Evolutionary conservation across 1,140 invertebrate genomes (phyloP).

Genomic region (Tribolium madens): DNA sequence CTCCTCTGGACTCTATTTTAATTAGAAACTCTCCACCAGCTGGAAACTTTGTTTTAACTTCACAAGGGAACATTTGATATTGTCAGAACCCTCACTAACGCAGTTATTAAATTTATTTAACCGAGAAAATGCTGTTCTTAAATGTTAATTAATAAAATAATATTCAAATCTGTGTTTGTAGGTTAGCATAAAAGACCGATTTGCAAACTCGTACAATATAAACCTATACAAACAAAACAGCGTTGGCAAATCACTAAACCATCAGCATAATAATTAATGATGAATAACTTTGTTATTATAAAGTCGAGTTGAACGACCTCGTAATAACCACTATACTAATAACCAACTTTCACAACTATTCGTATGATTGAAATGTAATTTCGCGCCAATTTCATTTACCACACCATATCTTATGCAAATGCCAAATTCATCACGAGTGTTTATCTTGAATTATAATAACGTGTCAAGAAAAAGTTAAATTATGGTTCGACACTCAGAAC

Average conservation of each 20-base stretch:
- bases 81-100: not conserved
- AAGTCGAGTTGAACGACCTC: conserved; percentile 20
- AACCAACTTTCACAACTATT: conserved; percentile 39
- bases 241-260: conserved; percentile 24
- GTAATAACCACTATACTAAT: conserved; percentile 16
- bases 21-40: conserved; percentile 30
- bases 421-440: not conserved
- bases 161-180: not conserved
- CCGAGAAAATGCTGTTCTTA: not conserved
- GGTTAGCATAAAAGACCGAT: not conserved
- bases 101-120: conserved; percentile 35
- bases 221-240: conserved; percentile 23
- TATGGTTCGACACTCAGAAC: not conserved
- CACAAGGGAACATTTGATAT: conserved; percentile 27
- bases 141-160: not conserved
- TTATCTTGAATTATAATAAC: conserved; percentile 13
- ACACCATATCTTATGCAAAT: not conserved
- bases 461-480: not conserved
- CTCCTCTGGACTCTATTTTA: conserved; percentile 38
- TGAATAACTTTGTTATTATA: conserved; percentile 34
- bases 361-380: conserved; percentile 35
- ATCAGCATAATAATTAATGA: conserved; percentile 37
- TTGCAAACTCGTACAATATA: not conserved
- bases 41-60: conserved; percentile 35
- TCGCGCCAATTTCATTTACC: conserved; percentile 26